Conservation (phyloP, 2,113 vertebrate genomes). For the Jacana jacana region DNA sequence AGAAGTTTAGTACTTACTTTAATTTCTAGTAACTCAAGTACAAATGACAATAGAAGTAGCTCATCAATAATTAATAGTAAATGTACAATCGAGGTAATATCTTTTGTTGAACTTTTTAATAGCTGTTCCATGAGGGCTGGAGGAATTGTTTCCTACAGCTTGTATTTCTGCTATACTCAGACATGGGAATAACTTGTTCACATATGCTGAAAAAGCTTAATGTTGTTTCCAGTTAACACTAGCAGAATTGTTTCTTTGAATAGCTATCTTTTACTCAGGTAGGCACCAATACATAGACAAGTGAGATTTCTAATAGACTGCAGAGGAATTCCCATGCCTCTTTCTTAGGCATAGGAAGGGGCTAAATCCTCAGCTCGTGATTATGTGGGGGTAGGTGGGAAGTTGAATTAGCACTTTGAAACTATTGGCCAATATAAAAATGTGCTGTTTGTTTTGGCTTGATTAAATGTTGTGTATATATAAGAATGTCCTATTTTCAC, state of each 20-base stretch:
- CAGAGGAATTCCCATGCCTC: background rate
- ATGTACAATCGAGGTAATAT: background rate
- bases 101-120: background rate
- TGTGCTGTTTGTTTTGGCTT: background rate
- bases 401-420: background rate
- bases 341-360: background rate
- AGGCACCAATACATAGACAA: background rate
- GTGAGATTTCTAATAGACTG: background rate
- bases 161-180: background rate
- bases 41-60: background rate
- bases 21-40: background rate
- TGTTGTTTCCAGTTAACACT: background rate
- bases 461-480: background rate
- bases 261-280: background rate
- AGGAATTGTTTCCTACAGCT: background rate
- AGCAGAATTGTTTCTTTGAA: background rate
- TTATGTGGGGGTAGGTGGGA: background rate
- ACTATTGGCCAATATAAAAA: background rate
- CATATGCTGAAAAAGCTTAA: background rate
- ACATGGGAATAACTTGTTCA: background rate
- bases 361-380: background rate
- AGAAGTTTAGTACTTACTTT: conserved; percentile 5
- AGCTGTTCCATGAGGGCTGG: background rate
- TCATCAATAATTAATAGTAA: conserved; percentile 21
- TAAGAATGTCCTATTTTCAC: background rate